These are phyloP conservation scores for Ochotona princeps DNA, from an alignment of 2,113 vertebrate genomes.

Conservation along the genomic window DNA sequence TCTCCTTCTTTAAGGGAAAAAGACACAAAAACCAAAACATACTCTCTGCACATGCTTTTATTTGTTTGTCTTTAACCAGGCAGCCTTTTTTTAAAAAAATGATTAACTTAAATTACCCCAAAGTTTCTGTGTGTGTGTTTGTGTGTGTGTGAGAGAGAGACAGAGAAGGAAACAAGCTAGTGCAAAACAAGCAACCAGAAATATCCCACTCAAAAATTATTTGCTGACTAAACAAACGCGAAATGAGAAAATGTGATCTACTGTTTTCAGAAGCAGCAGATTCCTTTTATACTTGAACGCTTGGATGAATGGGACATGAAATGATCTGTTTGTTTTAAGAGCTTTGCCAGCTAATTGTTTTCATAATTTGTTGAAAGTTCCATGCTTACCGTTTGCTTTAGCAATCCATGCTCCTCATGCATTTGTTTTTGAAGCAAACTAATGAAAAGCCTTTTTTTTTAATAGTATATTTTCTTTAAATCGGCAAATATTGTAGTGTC, in stretches of 20 bases:
- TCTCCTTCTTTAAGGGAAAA: no score
- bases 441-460: slow-evolving; percentile 29
- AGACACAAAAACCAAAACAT: no score
- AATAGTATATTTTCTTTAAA: not conserved
- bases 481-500: slow-evolving; percentile 5
- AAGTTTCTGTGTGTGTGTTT: not conserved
- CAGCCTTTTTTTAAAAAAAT: slow-evolving; percentile 2
- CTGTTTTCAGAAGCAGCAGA: slow-evolving; percentile 13
- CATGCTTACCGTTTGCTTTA: slow-evolving; percentile 53
- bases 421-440: not conserved
- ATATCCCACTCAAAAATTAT: slow-evolving; percentile 49
- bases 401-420: not conserved
- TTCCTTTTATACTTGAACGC: slow-evolving; percentile 8
- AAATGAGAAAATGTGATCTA: not conserved
- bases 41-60: not conserved
- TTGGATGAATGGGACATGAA: not conserved
- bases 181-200: not conserved
- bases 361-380: slow-evolving; percentile 58
- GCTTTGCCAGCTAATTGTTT: slow-evolving; percentile 60
- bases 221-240: slow-evolving; percentile 63
- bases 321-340: slow-evolving; percentile 24
- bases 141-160: not conserved
- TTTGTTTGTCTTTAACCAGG: not conserved
- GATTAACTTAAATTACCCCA: not conserved
- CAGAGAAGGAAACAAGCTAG: not conserved